These are phyloP conservation scores for Copidosoma aretas DNA, from an alignment of 2,888 invertebrate species.

Conservation along the genomic window DNA sequence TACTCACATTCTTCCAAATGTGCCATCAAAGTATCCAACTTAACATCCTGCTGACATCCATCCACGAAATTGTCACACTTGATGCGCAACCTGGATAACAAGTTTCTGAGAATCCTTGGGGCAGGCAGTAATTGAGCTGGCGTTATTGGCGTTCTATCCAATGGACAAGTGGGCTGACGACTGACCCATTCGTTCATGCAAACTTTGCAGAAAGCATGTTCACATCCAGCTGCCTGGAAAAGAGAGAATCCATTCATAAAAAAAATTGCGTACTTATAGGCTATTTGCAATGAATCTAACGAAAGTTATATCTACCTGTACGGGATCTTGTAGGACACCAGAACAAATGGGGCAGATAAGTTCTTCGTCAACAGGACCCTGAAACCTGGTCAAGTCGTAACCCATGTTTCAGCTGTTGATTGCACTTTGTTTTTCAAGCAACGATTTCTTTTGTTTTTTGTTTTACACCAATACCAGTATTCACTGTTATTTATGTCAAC, in stretches of 20 bases:
- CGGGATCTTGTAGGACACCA: conserved; percentile 91
- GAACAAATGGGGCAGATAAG: conserved; percentile 96
- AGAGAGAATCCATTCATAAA: conserved; percentile 8
- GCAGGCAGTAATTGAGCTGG: conserved; percentile 89
- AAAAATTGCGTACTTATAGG: conserved; percentile 2
- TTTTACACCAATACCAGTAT: not conserved
- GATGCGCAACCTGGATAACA: conserved; percentile 87
- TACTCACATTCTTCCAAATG: conserved; percentile 92
- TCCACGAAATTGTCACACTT: conserved; percentile 89
- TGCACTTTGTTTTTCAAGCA: conserved; percentile 3
- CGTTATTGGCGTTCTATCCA: conserved; percentile 89
- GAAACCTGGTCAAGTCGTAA: conserved; percentile 91
- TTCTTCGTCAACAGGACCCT: conserved; percentile 96
- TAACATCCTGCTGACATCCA: conserved; percentile 85
- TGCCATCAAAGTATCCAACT: conserved; percentile 82
- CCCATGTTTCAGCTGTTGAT: conserved; percentile 72
- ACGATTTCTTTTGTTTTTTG: conserved; percentile 3
- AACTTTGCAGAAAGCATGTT: conserved; percentile 93
- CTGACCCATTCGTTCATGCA: conserved; percentile 97
- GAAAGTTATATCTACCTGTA: conserved; percentile 74
- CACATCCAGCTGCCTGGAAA: conserved; percentile 88
- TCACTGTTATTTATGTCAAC: not conserved
- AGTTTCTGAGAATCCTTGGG: conserved; percentile 90
- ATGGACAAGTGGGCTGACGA: conserved; percentile 91
- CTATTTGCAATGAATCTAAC: not conserved